Conservation (phyloP, 2,888 invertebrate genomes). For the Rhagium mordax region DNA sequence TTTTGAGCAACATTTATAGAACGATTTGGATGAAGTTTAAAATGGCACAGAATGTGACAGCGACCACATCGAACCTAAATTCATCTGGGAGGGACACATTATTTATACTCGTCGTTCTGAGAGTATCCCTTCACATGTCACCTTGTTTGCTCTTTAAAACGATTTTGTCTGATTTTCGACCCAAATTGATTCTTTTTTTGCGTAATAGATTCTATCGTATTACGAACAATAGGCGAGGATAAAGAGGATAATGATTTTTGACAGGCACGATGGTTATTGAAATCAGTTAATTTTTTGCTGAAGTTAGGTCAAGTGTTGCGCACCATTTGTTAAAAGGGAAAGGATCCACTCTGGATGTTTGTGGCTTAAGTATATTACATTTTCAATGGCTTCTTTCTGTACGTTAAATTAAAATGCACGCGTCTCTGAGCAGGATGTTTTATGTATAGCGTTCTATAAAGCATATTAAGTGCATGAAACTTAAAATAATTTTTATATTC, state of each 20-base stretch:
- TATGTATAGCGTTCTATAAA: neutral
- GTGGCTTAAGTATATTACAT: conserved; percentile 4
- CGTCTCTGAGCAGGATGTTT: neutral
- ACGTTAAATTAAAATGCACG: conserved; percentile 4
- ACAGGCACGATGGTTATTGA: conserved; percentile 2
- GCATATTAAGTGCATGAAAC: neutral
- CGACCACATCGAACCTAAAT: neutral
- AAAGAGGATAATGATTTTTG: conserved; percentile 14
- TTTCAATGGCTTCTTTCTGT: neutral
- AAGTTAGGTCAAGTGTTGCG: conserved; percentile 5
- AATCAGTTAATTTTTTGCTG: conserved; percentile 5
- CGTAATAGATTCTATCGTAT: conserved; percentile 13
- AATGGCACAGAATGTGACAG: neutral
- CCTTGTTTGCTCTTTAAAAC: conserved; percentile 22
- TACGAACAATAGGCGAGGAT: conserved; percentile 2
- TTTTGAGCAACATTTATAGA: neutral
- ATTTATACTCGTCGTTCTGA: conserved; percentile 19
- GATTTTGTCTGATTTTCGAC: neutral
- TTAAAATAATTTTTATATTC: no score
- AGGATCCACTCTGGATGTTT: conserved; percentile 3
- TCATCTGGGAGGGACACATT: conserved; percentile 2
- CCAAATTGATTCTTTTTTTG: conserved; percentile 17
- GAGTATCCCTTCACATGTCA: conserved; percentile 13
- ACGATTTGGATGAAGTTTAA: neutral
- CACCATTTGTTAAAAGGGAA: conserved; percentile 6